Base-by-base conservation (phyloP, 2,797 vertebrate species). In the Uromys caudimaculatus region DNA sequence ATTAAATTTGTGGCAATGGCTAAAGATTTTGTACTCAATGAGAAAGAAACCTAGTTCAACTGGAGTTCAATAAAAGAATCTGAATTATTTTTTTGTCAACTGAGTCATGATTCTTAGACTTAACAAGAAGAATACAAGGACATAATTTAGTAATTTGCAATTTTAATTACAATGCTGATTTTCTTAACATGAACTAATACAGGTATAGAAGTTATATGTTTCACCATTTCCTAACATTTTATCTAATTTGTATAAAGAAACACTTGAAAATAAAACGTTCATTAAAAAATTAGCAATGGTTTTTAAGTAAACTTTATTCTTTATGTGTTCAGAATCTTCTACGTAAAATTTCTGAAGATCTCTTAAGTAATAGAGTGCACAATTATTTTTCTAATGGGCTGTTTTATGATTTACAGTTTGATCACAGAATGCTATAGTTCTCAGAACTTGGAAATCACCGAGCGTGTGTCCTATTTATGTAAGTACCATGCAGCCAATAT, bases 381-480 rank as follows among this genome's bases (percentile, higher is more conserved):
- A 58, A 71, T 95, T n/a, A 90, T 87, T 97, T 96, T 96, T 89
- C 0, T 75, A 97, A 41, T 69, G 93, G 83, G 76, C 73, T 89
- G 87, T 86, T 95, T 95, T 96, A 95, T 52, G 64, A 89, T 98
- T 97, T 98, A 89, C 69, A 93, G 50, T 89, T 35, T 0, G 50
- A 96, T 92, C 21, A 60, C 32, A 95, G 56, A 96, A 95, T 93
- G 84, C 41, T 84, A 95, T 83, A 79, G 62, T 91, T 56, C 94
- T 97, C 91, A 96, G 93, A 96, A 94, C 54, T 64, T 93, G 50
- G 32, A 92, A 98, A 96, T 32, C 97, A 77, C n/a, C 97, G 75
- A 97, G 95, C 58, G 97, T 96, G 97, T 82, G 96, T 75, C 56
- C 90, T 98, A 97, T 95, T 97, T 97, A 97, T 93, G 95, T 95